Evolutionary conservation across 1,140 invertebrate genomes (phyloP).

Genomic region (Thaumatotibia leucotreta): DNA sequence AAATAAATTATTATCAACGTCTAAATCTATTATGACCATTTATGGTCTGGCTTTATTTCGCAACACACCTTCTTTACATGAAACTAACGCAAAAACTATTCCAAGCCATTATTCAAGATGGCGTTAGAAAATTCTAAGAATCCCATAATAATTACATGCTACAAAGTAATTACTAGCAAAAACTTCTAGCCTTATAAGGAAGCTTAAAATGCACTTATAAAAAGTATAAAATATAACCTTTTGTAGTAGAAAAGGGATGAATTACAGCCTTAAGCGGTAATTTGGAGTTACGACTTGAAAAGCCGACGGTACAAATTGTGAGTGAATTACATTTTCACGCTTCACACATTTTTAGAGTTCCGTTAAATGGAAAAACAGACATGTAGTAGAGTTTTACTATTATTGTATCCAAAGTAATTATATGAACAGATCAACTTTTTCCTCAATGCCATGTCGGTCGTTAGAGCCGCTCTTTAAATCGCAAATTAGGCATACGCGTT

Average conservation of each 20-base stretch:
- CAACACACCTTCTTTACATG: not conserved
- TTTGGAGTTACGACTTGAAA: conserved; percentile 4
- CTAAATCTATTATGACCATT: not conserved
- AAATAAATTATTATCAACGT: no score
- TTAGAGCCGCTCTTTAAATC: no score
- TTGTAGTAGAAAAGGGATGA: not conserved
- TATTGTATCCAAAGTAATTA: no score
- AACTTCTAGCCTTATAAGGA: not conserved
- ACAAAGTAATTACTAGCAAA: not conserved
- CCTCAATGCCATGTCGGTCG: no score
- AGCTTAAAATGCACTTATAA: not conserved
- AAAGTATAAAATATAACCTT: not conserved
- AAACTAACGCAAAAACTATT: not conserved
- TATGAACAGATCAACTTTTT: no score
- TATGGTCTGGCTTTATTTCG: not conserved
- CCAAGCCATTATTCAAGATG: not conserved
- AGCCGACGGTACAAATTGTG: not conserved
- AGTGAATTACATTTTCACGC: not conserved
- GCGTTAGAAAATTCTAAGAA: conserved; percentile 9
- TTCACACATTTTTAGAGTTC: not conserved
- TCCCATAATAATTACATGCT: not conserved
- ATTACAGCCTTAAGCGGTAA: not conserved
- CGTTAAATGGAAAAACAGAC: not conserved
- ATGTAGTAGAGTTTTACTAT: no score
- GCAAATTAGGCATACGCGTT: no score